Evolutionary conservation across 2,797 vertebrate species (phyloP).

Genomic region (Phataginus tetradactyla): DNA sequence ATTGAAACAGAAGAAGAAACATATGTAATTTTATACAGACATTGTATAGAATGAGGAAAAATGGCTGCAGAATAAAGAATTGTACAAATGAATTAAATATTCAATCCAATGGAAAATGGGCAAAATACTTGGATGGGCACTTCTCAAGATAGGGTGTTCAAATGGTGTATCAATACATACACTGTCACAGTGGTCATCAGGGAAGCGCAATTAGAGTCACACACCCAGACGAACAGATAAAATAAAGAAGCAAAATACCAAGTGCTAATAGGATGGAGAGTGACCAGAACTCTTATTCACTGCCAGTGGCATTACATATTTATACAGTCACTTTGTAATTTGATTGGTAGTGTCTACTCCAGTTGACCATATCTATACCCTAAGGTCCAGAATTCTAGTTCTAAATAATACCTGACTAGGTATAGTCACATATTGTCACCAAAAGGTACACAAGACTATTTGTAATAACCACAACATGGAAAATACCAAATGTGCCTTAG

Average conservation of each 20-base stretch:
- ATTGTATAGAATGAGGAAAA: conserved; percentile 23
- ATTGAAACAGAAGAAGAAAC: conserved; percentile 50
- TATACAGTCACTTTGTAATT: not conserved
- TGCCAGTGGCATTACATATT: not conserved
- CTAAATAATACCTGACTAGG: not conserved
- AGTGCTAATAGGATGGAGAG: not conserved
- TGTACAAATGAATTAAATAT: conserved; percentile 37
- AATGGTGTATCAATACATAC: not conserved
- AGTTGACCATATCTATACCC: not conserved
- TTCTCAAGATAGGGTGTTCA: not conserved
- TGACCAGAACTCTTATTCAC: not conserved
- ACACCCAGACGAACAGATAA: not conserved
- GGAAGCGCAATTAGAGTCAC: conserved; percentile 29
- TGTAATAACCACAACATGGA: not conserved
- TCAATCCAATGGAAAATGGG: not conserved
- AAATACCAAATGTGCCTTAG: not conserved
- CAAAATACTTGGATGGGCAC: not conserved
- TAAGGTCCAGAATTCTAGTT: not conserved
- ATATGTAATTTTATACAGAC: not conserved
- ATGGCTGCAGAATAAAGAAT: conserved; percentile 41
- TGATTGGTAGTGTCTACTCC: not conserved
- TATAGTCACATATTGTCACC: not conserved
- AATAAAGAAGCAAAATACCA: not conserved
- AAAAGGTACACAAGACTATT: not conserved
- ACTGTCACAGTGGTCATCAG: not conserved